These are phyloP conservation scores for Melikaiella ostensackeni DNA, from an alignment of 2,888 invertebrate species.

Conservation along the genomic window DNA sequence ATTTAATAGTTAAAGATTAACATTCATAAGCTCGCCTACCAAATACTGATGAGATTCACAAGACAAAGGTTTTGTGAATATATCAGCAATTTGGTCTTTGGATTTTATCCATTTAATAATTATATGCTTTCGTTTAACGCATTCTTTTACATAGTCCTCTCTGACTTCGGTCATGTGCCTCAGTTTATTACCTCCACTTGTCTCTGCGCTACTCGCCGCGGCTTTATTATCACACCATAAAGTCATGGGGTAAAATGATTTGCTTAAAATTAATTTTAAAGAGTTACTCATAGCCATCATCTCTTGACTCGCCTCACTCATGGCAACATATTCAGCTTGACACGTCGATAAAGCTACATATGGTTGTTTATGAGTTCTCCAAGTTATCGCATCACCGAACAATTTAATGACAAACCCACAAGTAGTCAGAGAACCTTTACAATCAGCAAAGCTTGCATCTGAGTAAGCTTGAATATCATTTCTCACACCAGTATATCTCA, in stretches of 20 bases:
- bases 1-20: not conserved
- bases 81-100: not conserved
- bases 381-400: slow-evolving; percentile 41
- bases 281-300: slow-evolving; percentile 37
- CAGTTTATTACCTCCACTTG: not conserved
- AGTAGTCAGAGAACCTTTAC: slow-evolving; percentile 42
- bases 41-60: not conserved
- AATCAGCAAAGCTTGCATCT: slow-evolving; percentile 42
- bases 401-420: slow-evolving; percentile 42
- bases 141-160: not conserved
- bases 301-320: slow-evolving; percentile 40
- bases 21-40: not conserved
- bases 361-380: slow-evolving; percentile 45
- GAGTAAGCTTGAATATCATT: not conserved
- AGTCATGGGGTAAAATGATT: not conserved
- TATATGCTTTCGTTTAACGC: not conserved
- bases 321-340: slow-evolving; percentile 36
- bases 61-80: not conserved
- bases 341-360: slow-evolving; percentile 49
- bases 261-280: not conserved
- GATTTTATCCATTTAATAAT: not conserved
- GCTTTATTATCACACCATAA: not conserved
- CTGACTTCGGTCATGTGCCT: not conserved
- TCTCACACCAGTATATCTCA: not conserved
- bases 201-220: not conserved